phyloP scores from a whole-genome alignment of 2,113 vertebrate species.

The Syrmaticus mikado region DNA sequence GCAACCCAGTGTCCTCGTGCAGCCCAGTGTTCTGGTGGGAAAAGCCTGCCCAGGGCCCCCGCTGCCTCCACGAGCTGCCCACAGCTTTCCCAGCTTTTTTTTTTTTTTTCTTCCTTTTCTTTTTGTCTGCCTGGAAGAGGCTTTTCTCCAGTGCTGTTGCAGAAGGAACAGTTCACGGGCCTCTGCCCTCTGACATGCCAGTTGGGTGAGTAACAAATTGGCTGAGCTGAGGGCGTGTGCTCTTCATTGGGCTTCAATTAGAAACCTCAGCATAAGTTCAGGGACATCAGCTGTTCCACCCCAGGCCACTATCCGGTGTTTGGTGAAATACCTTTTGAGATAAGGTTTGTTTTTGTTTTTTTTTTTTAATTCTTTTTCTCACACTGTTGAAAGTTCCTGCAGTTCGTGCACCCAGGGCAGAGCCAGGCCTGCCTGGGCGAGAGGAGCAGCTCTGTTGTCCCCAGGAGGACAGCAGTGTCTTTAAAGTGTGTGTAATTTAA shows the following conservation, averaged over 20 bases:
- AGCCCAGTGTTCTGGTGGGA: background rate
- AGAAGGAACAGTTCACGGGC: background rate
- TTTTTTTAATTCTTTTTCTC: background rate
- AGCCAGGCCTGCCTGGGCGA: background rate
- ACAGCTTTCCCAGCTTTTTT: background rate
- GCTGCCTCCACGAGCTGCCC: background rate
- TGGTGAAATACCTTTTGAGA: constrained; percentile 10
- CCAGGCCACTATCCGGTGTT: background rate
- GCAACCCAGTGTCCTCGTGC: background rate
- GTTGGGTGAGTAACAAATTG: background rate
- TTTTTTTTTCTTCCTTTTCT: background rate
- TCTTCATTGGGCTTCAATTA: background rate
- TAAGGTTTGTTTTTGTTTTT: background rate
- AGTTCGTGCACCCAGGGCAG: background rate
- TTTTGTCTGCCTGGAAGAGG: background rate
- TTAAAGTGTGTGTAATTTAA: background rate
- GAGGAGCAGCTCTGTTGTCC: accelerated
- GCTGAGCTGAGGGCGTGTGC: background rate
- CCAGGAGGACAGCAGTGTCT: accelerated
- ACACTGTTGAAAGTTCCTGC: background rate
- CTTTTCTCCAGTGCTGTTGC: background rate
- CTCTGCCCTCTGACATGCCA: constrained; percentile 27
- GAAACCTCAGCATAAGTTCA: background rate
- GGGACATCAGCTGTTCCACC: constrained; percentile 11
- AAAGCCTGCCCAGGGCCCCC: background rate